Percentiles rank a stretch among this genome's conserved stretches.
phyloP scores from a whole-genome alignment of 2,888 invertebrate species.

The Oxystoma pomonae region DNA sequence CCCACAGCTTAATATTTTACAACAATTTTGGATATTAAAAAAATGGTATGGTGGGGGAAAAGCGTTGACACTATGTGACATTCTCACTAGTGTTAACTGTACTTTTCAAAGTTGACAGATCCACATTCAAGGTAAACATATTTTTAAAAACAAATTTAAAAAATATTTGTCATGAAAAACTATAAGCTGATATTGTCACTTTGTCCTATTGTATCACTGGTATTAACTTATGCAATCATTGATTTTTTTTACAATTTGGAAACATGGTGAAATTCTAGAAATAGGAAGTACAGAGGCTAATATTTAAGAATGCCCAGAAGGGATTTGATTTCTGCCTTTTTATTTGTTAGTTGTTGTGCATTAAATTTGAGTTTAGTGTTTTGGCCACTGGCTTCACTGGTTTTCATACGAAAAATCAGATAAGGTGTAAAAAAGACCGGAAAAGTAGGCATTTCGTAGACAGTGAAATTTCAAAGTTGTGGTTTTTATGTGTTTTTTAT shows the following conservation, averaged over 20 bases:
- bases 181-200: neutral
- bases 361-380: neutral
- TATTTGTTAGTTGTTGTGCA: neutral
- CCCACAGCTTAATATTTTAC: neutral
- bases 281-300: neutral
- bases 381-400: neutral
- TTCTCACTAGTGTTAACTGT: neutral
- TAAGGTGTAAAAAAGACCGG: neutral
- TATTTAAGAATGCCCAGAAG: neutral
- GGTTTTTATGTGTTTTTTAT: neutral
- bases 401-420: neutral
- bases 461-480: neutral
- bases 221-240: neutral
- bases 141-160: neutral
- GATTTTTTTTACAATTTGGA: neutral
- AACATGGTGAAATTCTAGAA: neutral
- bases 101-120: neutral
- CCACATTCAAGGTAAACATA: too few relatives aligned
- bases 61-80: neutral
- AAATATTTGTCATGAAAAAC: neutral
- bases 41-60: neutral
- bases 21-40: neutral
- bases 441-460: neutral
- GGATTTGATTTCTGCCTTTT: neutral
- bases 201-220: neutral